Base-by-base conservation (phyloP, 2,113 vertebrate species). In the Nematolebias whitei region DNA sequence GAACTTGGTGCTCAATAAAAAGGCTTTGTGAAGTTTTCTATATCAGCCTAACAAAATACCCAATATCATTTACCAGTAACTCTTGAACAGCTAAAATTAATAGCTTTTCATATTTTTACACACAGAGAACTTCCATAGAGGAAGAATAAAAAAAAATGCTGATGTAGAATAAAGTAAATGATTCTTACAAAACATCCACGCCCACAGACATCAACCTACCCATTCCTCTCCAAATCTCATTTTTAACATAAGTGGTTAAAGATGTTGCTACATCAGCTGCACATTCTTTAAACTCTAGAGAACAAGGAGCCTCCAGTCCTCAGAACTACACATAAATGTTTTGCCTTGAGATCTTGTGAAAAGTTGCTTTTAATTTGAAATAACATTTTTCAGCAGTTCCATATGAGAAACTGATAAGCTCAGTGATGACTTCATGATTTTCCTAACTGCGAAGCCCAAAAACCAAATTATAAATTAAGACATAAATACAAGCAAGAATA, bases 231-330 rank as follows among this genome's bases (percentile, higher is more conserved):
- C 61, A 45, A 47, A 44, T 56, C 24, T 52, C 54, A 74, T 79
- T 78, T 70, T 76, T 63, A 64, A 55, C 60, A 20, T 80, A 84
- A 86, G 71, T 82, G 74, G 66, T 83, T 78, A 85, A 88, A 85
- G 76, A 83, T 89, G 84, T 87, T 71, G 24, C 61, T 32, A 68
- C 50, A 64, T 63, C 79, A 71, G 76, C 78, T 85, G 76, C 71
- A 70, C 82, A 89, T 86, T 85, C 78, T 78, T 85, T 65, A 71
- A 82, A 63, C 58, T 70, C 63, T 57, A 64, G 53, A 49, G 47
- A 48, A 68, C 72, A 67, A 29, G 45, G 52, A 63, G n/a, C 49
- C 50, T 38, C 16, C 6, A 19, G 65, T 11, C 60, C 54, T 56
- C 13, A 47, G 15, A 24, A n/a, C 12, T 52, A 69, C 16, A 63